Evolutionary conservation across 2,113 vertebrate genomes (phyloP).

Genomic region (Gadus chalcogrammus): DNA sequence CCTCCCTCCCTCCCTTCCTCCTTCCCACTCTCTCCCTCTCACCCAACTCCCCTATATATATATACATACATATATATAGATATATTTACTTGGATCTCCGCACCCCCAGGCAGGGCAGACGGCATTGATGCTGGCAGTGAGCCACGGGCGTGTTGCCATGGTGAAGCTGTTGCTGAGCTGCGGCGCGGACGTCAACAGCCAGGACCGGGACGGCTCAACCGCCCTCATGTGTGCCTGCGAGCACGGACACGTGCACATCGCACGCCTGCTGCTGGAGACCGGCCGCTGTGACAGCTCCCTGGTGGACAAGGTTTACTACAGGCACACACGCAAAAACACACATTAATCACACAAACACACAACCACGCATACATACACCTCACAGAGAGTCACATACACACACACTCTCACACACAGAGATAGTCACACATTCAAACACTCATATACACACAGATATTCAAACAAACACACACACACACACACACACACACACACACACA

Average conservation of each 20-base stretch:
- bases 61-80: neutral
- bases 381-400: too few relatives aligned
- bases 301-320: constrained; percentile 76
- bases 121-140: constrained; percentile 87
- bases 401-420: too few relatives aligned
- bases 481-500: too few relatives aligned
- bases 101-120: constrained; percentile 82
- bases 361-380: too few relatives aligned
- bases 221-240: constrained; percentile 90
- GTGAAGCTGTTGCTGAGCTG: constrained; percentile 82
- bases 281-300: constrained; percentile 75
- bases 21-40: neutral
- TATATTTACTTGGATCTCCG: neutral
- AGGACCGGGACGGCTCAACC: constrained; percentile 83
- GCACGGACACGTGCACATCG: constrained; percentile 85
- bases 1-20: neutral
- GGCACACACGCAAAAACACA: neutral
- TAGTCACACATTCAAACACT: too few relatives aligned
- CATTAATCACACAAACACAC: neutral
- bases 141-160: constrained; percentile 84
- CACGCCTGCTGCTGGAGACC: constrained; percentile 77
- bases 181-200: constrained; percentile 75
- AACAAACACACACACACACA: too few relatives aligned
- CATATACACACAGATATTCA: too few relatives aligned
- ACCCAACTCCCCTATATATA: constrained; percentile 5